Base-by-base conservation (phyloP, 1,140 invertebrate species). In the Eueides isabella region DNA sequence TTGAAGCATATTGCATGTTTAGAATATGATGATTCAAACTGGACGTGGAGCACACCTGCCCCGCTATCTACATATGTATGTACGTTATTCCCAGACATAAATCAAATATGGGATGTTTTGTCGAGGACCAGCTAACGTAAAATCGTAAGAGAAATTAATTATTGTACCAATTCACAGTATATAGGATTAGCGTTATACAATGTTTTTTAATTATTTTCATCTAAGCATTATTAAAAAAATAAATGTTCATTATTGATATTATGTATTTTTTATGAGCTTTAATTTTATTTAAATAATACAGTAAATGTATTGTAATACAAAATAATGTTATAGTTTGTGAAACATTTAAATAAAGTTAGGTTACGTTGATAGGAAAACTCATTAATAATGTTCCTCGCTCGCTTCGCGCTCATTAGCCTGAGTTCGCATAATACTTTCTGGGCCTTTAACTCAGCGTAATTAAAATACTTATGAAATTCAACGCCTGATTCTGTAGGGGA, bases 361-460 rank as follows among this genome's bases (percentile, higher is more conserved):
- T 29, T 19, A 29, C 38, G 9, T 33, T 63, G 66, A 68, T 64
- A 68, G 72, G 35, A 26, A 67, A 38, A 9, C 35, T 68, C 72
- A 44, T 74, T 69, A 64, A 74, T 74, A 74, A 68, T 71, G 68
- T 64, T 74, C 30, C 72, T 62, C 61, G 67, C 61, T 48, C 65
- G 72, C 72, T 61, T 67, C 65, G 28, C 44, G 65, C 72, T 74
- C 72, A 74, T 74, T 74, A 74, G 61, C 61, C 66, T 62, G 61
- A 73, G 72, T 74, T 64, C 29, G 61, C 66, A 74, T 66, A 74
- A 74, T 74, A 74, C 61, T 74, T 74, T 74, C 62, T 74, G 68
- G 72, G 38, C 61, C 55, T 74, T 74, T 68, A 68, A 38, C 61
- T 29, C 64, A 67, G 61, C 66, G 61, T 67, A 64, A 74, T 74